phyloP scores from a whole-genome alignment of 37 sponge, comb jelly and placozoan genomes.

The Eunapius fragilis region DNA sequence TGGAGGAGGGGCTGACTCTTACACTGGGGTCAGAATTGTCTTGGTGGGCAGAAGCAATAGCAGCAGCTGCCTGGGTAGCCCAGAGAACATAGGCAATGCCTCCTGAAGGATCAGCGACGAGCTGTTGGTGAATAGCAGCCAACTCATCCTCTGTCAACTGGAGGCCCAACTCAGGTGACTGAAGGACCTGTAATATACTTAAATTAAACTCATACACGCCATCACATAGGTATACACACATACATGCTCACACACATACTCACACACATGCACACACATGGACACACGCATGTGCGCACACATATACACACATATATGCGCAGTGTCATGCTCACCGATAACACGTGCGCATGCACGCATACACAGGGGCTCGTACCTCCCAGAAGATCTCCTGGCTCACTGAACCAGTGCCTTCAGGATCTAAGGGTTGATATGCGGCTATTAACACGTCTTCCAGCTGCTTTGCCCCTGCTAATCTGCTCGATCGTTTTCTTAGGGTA shows the following conservation, averaged over 20 bases:
- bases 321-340: background rate
- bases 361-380: slow-evolving; percentile 36
- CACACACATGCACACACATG: background rate
- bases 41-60: slow-evolving; percentile 47
- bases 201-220: background rate
- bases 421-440: slow-evolving; percentile 28
- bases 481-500: background rate
- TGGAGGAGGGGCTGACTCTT: background rate
- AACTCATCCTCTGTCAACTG: slow-evolving; percentile 51
- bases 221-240: background rate
- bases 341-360: slow-evolving; percentile 24
- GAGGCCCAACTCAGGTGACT: slow-evolving; percentile 44
- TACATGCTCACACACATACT: background rate
- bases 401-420: slow-evolving; percentile 44
- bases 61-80: slow-evolving; percentile 20
- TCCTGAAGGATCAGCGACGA: slow-evolving; percentile 30
- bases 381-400: slow-evolving; percentile 28
- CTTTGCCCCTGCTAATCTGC: background rate
- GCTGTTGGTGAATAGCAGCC: slow-evolving; percentile 17
- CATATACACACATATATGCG: slow-evolving; percentile 31
- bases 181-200: slow-evolving; percentile 13
- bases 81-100: slow-evolving; percentile 57
- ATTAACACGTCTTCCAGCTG: slow-evolving; percentile 31
- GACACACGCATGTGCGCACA: background rate
- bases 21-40: slow-evolving; percentile 34